Conservation (phyloP, 1,140 invertebrate genomes). For the Sitophilus oryzae region DNA sequence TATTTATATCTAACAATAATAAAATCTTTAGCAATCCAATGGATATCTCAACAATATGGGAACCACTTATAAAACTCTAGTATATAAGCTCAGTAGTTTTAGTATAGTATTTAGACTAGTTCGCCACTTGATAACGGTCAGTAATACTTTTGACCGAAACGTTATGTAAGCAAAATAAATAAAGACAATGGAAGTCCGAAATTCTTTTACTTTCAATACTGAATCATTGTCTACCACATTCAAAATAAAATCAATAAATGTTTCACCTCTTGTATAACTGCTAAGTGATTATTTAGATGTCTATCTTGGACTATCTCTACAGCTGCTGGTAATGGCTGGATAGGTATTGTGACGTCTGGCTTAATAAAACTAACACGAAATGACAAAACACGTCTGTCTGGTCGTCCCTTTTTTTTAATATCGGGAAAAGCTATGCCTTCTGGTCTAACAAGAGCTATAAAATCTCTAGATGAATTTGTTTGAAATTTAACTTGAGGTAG, state of each 20-base stretch:
- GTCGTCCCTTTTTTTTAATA: slow-evolving; percentile 13
- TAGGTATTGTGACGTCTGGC: slow-evolving; percentile 27
- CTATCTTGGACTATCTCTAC: slow-evolving; percentile 21
- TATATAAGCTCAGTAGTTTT: too few species aligned
- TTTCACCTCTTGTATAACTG: slow-evolving; percentile 21
- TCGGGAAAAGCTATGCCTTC: slow-evolving; percentile 7
- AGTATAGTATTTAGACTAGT: too few species aligned
- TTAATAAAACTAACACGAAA: slow-evolving; percentile 27
- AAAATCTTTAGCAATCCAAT: too few species aligned
- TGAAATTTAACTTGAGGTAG: slow-evolving; percentile 51
- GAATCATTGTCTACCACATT: too few species aligned
- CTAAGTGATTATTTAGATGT: slow-evolving; percentile 14
- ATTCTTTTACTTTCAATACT: too few species aligned
- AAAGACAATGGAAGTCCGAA: too few species aligned
- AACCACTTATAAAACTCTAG: too few species aligned
- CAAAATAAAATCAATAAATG: neutral
- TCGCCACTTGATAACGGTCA: too few species aligned
- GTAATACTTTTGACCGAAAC: too few species aligned
- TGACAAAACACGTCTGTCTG: slow-evolving; percentile 5
- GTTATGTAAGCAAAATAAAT: too few species aligned
- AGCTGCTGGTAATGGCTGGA: slow-evolving; percentile 17
- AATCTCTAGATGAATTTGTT: slow-evolving; percentile 24
- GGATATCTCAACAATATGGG: too few species aligned
- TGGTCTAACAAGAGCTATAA: slow-evolving; percentile 11
- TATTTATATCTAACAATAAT: too few species aligned